phyloP scores from a whole-genome alignment of 2,797 vertebrate species.

The Hippoglossus hippoglossus region DNA sequence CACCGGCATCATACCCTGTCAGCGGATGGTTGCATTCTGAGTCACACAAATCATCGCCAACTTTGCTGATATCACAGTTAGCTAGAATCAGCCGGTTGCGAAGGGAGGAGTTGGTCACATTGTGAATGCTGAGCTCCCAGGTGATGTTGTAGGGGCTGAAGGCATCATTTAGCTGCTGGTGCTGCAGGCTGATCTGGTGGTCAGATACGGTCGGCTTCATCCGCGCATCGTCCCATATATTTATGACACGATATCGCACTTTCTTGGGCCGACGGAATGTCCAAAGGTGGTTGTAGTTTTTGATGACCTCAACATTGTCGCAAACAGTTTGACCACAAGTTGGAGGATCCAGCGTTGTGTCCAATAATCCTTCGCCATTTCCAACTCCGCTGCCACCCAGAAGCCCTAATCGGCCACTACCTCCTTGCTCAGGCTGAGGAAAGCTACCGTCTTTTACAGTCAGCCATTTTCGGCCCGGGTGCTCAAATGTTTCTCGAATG shows the following conservation, averaged over 20 bases:
- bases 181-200: constrained; percentile 96
- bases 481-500: constrained; percentile 94
- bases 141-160: constrained; percentile 95
- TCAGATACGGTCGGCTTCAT: constrained; percentile 90
- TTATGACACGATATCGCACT: constrained; percentile 95
- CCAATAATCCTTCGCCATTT: constrained; percentile 85
- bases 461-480: constrained; percentile 90
- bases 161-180: constrained; percentile 92
- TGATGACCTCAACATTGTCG: constrained; percentile 91
- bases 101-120: constrained; percentile 93
- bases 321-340: constrained; percentile 95
- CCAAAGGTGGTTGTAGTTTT: constrained; percentile 93
- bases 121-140: constrained; percentile 94
- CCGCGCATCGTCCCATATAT: constrained; percentile 88
- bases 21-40: constrained; percentile 96
- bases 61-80: constrained; percentile 97
- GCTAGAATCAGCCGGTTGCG: constrained; percentile 93
- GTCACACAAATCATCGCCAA: constrained; percentile 92
- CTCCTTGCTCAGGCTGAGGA: constrained; percentile 84
- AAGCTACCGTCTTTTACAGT: constrained; percentile 87
- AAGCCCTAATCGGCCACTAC: constrained; percentile 79
- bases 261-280: constrained; percentile 90
- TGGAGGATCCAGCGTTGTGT: constrained; percentile 93
- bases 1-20: constrained; percentile 93
- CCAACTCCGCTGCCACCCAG: constrained; percentile 72